Evolutionary conservation across 2,888 invertebrate species (phyloP).

Genomic region (Megamerina dolium): DNA sequence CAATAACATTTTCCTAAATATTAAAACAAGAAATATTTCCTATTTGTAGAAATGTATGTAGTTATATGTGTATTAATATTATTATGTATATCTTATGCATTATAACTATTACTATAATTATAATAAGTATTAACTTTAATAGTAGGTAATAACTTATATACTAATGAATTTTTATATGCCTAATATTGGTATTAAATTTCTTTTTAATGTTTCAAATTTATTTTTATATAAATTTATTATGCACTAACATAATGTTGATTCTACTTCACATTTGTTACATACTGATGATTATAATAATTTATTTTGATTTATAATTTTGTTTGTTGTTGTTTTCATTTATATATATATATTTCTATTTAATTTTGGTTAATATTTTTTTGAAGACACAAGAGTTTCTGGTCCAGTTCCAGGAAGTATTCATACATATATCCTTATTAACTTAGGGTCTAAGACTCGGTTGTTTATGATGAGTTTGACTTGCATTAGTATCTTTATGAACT

Average conservation of each 20-base stretch:
- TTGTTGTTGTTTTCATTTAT: conserved; percentile 22
- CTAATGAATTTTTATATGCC: background rate
- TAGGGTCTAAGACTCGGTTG: no score
- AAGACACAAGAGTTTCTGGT: conserved; percentile 51
- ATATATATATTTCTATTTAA: no score
- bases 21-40: no score
- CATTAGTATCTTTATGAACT: conserved; percentile 36
- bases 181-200: background rate
- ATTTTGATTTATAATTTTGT: conserved; percentile 20
- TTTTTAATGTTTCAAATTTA: conserved; percentile 16
- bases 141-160: background rate
- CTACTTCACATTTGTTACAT: no score
- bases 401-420: conserved; percentile 48
- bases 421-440: background rate
- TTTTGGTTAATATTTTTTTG: conserved; percentile 34
- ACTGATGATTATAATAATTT: background rate
- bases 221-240: conserved; percentile 18
- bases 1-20: no score
- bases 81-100: no score
- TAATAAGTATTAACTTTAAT: background rate
- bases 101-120: background rate
- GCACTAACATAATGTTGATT: conserved; percentile 22
- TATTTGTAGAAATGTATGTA: no score
- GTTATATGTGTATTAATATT: no score
- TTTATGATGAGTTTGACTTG: no score